Base-by-base conservation (phyloP, 2,888 invertebrate species). In the Tholera decimalis region DNA sequence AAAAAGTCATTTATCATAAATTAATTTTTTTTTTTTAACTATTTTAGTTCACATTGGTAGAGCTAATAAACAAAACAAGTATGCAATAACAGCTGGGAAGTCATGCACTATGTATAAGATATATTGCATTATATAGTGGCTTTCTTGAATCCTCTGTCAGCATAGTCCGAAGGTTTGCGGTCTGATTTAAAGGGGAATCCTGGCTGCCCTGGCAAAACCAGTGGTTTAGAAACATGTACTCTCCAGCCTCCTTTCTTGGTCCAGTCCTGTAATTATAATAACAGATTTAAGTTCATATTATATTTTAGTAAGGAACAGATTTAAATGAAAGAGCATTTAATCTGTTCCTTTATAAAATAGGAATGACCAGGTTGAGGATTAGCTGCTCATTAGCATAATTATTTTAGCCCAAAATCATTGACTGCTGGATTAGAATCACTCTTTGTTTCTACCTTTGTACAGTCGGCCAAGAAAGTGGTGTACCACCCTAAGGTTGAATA, bases 241-340 rank as follows among this genome's bases (percentile, higher is more conserved):
- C 96, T 96, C 97, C 97, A 97, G 49, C 98, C 98, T 62, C 97
- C 96, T 85, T 97, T 97, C 72, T 96, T 96, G 0, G 97, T 97
- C 98, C 98, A 98, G 89, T 97, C 97, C 97, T 98, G 69, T 55
- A 87, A 85, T 67, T 63, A 70, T 7, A 51, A 57, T 41, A 55
- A 49, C 1, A 28, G 24, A 20, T 55, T n/a, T 49, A 26, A 26
- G 2, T 22, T n/a, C n/a, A n/a, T n/a, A n/a, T n/a, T n/a, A n/a
- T n/a, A n/a, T n/a, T n/a, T n/a, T n/a, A n/a, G n/a, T n/a, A n/a
- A n/a, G 13, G 13, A 22, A n/a, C 18, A 33, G 0, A 1, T n/a
- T 8, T 1, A 8, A 20, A 1, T 3, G 44, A 35, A 15, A 1
- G 2, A 7, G 6, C 18, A n/a, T 24, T 1, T n/a, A n/a, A 15